Conservation (phyloP, 2,888 invertebrate species). For the Scaptodrosophila latifasciaeformis region DNA sequence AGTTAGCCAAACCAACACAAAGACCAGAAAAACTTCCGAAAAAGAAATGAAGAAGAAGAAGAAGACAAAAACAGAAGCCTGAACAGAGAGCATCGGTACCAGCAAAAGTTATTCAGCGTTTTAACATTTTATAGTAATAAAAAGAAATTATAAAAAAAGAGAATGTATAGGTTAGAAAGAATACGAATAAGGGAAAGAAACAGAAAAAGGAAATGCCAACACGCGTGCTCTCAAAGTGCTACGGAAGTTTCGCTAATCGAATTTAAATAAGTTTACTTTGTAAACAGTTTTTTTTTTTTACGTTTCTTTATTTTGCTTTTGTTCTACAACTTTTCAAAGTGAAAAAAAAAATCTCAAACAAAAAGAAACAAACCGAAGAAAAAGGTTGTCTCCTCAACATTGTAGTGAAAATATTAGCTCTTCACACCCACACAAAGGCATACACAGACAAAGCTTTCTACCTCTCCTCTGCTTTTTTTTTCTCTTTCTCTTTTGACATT, state of each 20-base stretch:
- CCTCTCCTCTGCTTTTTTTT: neutral
- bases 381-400: slow-evolving; percentile 3
- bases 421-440: slow-evolving; percentile 21
- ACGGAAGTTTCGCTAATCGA: slow-evolving; percentile 63
- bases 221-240: slow-evolving; percentile 18
- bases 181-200: neutral
- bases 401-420: slow-evolving; percentile 55
- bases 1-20: slow-evolving; percentile 5
- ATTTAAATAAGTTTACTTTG: slow-evolving; percentile 66
- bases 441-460: neutral
- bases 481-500: slow-evolving; percentile 6
- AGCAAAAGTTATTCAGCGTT: too few relatives aligned
- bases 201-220: neutral
- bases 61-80: neutral
- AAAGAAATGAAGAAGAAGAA: slow-evolving; percentile 5
- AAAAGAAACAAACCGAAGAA: slow-evolving; percentile 11
- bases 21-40: slow-evolving; percentile 25
- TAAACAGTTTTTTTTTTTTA: slow-evolving; percentile 41
- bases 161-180: too few relatives aligned
- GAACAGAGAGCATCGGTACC: too few relatives aligned
- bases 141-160: slow-evolving; percentile 1
- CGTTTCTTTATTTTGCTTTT: slow-evolving; percentile 25
- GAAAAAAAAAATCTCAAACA: slow-evolving; percentile 38
- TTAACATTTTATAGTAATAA: too few relatives aligned
- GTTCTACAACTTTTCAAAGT: slow-evolving; percentile 14